Evolutionary conservation across 1,140 invertebrate species (phyloP).

Genomic region (Acromyrmex heyeri): DNA sequence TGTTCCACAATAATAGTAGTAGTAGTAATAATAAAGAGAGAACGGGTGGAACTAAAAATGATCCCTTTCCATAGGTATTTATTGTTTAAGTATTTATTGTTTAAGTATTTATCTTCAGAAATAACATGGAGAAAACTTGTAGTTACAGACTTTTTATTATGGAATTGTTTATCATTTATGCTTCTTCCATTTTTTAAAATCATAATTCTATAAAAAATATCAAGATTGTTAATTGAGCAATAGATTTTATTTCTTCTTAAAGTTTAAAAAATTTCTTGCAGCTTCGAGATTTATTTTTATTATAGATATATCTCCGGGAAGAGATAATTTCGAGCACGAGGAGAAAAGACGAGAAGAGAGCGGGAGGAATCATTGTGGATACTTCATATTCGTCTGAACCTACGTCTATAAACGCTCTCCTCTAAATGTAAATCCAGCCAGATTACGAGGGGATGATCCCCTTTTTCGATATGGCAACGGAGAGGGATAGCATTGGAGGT

Average conservation of each 20-base stretch:
- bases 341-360: background rate
- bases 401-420: slow-evolving; percentile 72
- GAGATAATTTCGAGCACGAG: background rate
- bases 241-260: background rate
- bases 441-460: slow-evolving; percentile 67
- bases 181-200: background rate
- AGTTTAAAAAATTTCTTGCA: background rate
- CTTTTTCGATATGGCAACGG: slow-evolving; percentile 49
- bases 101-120: background rate
- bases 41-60: no score
- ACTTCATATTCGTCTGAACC: slow-evolving; percentile 1
- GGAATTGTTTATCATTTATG: background rate
- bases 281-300: background rate
- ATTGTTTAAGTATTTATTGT: background rate
- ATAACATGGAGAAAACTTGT: background rate
- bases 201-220: background rate
- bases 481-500: slow-evolving; percentile 44
- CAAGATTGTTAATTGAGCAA: background rate
- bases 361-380: slow-evolving; percentile 14
- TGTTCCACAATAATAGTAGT: background rate
- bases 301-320: background rate
- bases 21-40: no score
- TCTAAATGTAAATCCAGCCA: slow-evolving; percentile 79
- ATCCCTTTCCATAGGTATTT: background rate
- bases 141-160: background rate